Percentiles rank a stretch among this genome's conserved stretches.
phyloP scores from a whole-genome alignment of 92 coral and sea anemone species.

The Porites rus region DNA sequence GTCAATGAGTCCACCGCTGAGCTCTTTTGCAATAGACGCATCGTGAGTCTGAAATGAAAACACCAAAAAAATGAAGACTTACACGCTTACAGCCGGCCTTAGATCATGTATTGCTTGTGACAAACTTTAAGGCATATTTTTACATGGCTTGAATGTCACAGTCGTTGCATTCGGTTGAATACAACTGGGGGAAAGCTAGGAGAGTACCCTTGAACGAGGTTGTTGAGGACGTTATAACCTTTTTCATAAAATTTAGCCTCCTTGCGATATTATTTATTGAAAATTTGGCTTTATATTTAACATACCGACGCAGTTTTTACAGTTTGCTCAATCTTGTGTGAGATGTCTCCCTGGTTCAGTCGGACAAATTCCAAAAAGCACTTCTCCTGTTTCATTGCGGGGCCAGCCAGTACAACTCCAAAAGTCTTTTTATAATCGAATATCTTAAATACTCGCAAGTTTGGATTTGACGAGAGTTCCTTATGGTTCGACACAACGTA shows the following conservation, averaged over 20 bases:
- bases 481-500: slow-evolving; percentile 63
- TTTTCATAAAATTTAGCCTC: no score
- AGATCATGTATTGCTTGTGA: no score
- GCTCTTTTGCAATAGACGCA: slow-evolving; percentile 37
- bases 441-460: slow-evolving; percentile 55
- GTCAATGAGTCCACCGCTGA: slow-evolving; percentile 48
- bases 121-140: no score
- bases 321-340: slow-evolving; percentile 39
- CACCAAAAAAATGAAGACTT: no score
- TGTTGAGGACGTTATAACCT: no score
- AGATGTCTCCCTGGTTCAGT: slow-evolving; percentile 50
- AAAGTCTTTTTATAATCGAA: slow-evolving; percentile 69
- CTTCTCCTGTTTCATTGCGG: slow-evolving; percentile 66
- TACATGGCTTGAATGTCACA: no score
- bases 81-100: no score
- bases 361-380: slow-evolving; percentile 68
- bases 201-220: no score
- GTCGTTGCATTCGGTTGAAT: no score
- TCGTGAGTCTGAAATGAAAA: slow-evolving; percentile 33
- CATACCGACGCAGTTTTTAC: slow-evolving; percentile 47
- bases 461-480: slow-evolving; percentile 67
- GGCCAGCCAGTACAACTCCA: slow-evolving; percentile 78
- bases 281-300: background rate
- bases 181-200: no score
- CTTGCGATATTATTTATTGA: no score